Base-by-base conservation (phyloP, 1,140 invertebrate species). In the Drosophila nebulosa region DNA sequence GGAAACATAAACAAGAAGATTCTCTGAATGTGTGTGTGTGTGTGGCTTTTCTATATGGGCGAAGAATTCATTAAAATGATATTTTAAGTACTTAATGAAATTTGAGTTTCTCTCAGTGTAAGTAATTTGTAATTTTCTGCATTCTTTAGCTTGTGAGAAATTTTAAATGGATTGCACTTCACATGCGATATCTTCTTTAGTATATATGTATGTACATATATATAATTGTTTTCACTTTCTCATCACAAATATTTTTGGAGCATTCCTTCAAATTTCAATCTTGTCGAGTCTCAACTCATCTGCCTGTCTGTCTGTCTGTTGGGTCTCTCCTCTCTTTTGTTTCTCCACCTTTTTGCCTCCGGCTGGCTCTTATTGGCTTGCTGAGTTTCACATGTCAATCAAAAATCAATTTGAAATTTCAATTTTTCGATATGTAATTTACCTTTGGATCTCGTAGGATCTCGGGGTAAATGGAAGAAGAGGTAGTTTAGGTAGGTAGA, bases 361-460 rank as follows among this genome's bases (percentile, higher is more conserved):
- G 58, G 80, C 78, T 46, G 39, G 39, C 39, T 46, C 18, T 74
- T 70, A 80, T 80, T 86, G 69, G 80, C 77, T 77, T 79, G 81
- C 63, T 78, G 66, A 56, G 79, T 85, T 86, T 86, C 83, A 86
- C 83, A 86, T 86, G 83, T 86, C 83, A 86, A 86, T 86, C 83
- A 86, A 86, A 86, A 88, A 88, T 88, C 68, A 71, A 71, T 65
- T 75, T 63, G 9, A 32, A 52, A 32, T 64, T 14, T 36, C 50
- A 74, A 76, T 69, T 76, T 76, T 76, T 69, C 72, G 69, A 74
- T 75, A 68, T 58, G 57, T 68, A 75, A 74, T 74, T 74, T 65
- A 61, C 64, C 52, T 68, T 39, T 59, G n/a, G 35, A n/a, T 58
- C 56, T 9, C 7, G 5, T 7, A 42, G 14, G 36, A 14, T 5